Evolutionary conservation across 2,113 vertebrate species (phyloP).

Genomic region (Dendrocopos noguchii): DNA sequence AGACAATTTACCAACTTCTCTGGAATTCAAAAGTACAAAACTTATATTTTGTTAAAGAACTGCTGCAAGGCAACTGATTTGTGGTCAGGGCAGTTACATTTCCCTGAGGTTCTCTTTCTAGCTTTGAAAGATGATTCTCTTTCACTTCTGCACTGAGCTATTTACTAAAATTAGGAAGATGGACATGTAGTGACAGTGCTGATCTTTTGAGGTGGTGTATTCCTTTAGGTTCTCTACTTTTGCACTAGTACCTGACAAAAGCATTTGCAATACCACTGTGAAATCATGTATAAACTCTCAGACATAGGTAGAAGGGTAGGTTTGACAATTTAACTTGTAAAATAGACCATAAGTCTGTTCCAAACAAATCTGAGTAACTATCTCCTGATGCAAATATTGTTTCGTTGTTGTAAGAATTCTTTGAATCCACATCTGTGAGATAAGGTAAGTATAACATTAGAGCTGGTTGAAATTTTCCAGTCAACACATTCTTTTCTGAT

Average conservation of each 20-base stretch:
- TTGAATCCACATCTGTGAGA: not conserved
- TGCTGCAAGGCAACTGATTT: not conserved
- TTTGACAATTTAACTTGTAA: not conserved
- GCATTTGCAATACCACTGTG: not conserved
- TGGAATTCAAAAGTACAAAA: not conserved
- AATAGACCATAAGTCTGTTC: not conserved
- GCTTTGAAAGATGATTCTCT: not conserved
- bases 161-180: conserved; percentile 22
- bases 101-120: conserved; percentile 4
- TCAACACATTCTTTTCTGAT: not conserved
- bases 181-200: not conserved
- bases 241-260: not conserved
- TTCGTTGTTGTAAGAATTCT: not conserved
- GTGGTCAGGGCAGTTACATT: conserved; percentile 24
- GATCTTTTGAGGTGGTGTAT: not conserved
- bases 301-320: not conserved
- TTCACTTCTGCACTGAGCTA: conserved; percentile 55
- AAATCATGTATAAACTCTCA: not conserved
- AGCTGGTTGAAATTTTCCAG: not conserved
- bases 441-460: not conserved
- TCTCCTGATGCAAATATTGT: not conserved
- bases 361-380: not conserved
- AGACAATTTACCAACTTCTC: not conserved
- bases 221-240: not conserved
- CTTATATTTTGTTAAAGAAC: not conserved